Base-by-base conservation (phyloP, 2,797 vertebrate species). In the Pogonophryne albipinna region DNA sequence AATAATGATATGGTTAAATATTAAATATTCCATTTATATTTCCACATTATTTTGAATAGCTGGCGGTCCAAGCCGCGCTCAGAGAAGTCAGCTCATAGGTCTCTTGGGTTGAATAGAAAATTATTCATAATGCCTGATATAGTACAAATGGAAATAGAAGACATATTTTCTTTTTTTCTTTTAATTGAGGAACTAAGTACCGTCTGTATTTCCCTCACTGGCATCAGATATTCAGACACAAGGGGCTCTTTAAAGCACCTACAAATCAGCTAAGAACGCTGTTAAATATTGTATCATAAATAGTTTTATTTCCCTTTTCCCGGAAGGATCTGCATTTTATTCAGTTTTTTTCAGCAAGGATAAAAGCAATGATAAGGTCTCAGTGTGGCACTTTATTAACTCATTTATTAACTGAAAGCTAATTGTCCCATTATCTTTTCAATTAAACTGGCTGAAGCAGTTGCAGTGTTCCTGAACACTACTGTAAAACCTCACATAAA, bases 391-490 rank as follows among this genome's bases (percentile, higher is more conserved):
- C 50, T 71, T 76, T 67, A 66, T 61, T 64, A 76, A 82, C 50
- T 72, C 23, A 71, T 80, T 70, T 64, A 74, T 82, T 79, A 79
- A 80, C 61, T 61, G 60, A 66, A 27, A 69, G 68, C 53, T 73
- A 75, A 82, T 82, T 74, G 67, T 50, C 10, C 44, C 59, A 80
- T 81, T 74, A 79, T 63, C 49, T 81, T 82, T 78, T 80, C 20
- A 76, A 65, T 86, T 80, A 74, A 76, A 78, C 6, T 16, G 49
- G 27, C 41, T 73, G 20, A 52, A 45, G 38, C 57, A 69, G 78
- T 78, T 52, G 19, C 65, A 51, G 27, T 10, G 19, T 75, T 56
- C 52, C 66, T 16, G 1, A 27, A 31, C 51, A 70, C 7, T 44
- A 52, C 49, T 55, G 47, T 62, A 50, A 63, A 71, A 14, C 13